These are phyloP conservation scores for Philotrypesis tridentata DNA, from an alignment of 1,140 invertebrate genomes.

Conservation along the genomic window DNA sequence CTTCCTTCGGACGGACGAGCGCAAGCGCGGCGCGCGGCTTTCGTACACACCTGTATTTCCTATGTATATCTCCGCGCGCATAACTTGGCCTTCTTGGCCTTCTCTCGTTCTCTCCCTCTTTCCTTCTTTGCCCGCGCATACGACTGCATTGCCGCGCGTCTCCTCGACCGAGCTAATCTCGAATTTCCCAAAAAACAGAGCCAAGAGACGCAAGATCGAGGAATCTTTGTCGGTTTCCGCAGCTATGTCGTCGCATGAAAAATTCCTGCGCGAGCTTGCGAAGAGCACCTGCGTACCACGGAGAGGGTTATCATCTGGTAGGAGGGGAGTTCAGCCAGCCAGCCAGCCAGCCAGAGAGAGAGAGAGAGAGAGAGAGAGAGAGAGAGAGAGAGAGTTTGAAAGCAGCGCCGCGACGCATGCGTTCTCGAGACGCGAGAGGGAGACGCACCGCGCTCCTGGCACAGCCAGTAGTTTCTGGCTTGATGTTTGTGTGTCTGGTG, in stretches of 20 bases:
- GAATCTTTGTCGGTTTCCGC: background rate
- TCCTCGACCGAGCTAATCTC: background rate
- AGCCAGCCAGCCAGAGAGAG: too few relatives aligned
- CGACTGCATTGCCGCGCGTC: conserved; percentile 8
- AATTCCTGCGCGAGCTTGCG: background rate
- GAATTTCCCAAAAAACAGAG: background rate
- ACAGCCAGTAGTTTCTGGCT: conserved; percentile 64
- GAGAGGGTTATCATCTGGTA: conserved; percentile 28
- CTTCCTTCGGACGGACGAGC: conserved; percentile 52
- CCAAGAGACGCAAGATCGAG: background rate
- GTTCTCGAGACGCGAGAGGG: conserved; percentile 53
- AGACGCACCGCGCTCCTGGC: conserved; percentile 64
- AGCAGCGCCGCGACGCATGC: conserved; percentile 66
- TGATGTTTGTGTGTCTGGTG: conserved; percentile 73
- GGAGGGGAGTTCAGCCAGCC: too few relatives aligned
- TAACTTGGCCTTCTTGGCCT: too few relatives aligned
- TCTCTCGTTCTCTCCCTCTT: conserved; percentile 3
- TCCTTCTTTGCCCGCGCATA: background rate
- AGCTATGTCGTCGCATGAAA: conserved; percentile 8
- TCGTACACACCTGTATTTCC: conserved; percentile 1
- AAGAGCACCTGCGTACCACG: conserved; percentile 21
- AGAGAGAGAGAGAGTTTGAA: conserved; percentile 67
- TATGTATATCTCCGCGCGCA: background rate
- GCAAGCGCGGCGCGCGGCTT: conserved; percentile 56
- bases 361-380: conserved; percentile 49